These are phyloP conservation scores for Ptychoptera albimana DNA, from an alignment of 2,888 invertebrate genomes.

Conservation along the genomic window DNA sequence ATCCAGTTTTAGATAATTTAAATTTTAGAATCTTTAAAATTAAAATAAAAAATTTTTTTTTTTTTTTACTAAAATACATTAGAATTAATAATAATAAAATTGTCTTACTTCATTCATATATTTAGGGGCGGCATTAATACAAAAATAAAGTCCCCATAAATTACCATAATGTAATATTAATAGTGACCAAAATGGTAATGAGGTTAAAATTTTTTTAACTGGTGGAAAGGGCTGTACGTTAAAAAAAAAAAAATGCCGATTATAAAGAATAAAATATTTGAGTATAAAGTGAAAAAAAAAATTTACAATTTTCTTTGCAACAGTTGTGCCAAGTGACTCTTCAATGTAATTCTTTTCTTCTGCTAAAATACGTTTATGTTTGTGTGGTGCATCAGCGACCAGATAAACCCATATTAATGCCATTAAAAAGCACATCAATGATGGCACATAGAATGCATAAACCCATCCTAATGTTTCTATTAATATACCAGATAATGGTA, in stretches of 20 bases:
- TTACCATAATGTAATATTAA: slow-evolving; percentile 55
- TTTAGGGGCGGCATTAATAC: slow-evolving; percentile 59
- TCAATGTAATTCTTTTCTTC: slow-evolving; percentile 46
- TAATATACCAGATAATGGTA: slow-evolving; percentile 47
- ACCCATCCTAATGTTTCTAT: slow-evolving; percentile 48
- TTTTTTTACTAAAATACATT: background rate
- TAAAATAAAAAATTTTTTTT: background rate
- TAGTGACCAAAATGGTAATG: slow-evolving; percentile 53
- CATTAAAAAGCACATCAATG: slow-evolving; percentile 38
- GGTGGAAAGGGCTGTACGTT: slow-evolving; percentile 33
- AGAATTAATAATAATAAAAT: background rate
- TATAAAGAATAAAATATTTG: slow-evolving; percentile 8
- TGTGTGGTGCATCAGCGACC: slow-evolving; percentile 44
- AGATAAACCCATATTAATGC: slow-evolving; percentile 43
- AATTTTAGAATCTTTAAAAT: slow-evolving; percentile 41
- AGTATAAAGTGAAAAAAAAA: slow-evolving; percentile 4
- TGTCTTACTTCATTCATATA: slow-evolving; percentile 43
- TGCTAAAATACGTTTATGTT: slow-evolving; percentile 43
- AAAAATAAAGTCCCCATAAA: slow-evolving; percentile 58
- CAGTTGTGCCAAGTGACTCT: slow-evolving; percentile 31
- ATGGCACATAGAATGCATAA: slow-evolving; percentile 49
- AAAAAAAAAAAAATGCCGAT: no score
- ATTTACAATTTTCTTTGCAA: background rate
- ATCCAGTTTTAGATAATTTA: slow-evolving; percentile 50
- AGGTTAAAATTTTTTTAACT: slow-evolving; percentile 40